phyloP scores from a whole-genome alignment of 30 jellyfish, hydroid and myxozoan genomes.

The Nemopilema nomurai region DNA sequence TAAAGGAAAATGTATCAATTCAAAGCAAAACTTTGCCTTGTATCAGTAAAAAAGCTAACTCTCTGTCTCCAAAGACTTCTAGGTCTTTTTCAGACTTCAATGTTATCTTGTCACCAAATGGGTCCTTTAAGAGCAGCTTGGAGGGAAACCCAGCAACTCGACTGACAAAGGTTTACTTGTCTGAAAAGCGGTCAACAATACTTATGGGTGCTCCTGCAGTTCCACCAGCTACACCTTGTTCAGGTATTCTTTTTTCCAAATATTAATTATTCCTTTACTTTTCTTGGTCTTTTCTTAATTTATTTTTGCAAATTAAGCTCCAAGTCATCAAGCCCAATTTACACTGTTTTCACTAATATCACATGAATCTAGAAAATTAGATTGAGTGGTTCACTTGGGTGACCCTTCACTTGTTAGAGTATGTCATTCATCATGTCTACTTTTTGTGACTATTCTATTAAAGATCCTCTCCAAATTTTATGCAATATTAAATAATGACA shows the following conservation, averaged over 20 bases:
- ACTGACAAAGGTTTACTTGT: constrained; percentile 28
- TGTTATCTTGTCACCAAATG: not conserved
- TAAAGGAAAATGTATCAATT: not conserved
- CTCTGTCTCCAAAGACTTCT: not conserved
- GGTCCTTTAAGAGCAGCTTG: not conserved
- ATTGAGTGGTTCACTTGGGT: too few species aligned
- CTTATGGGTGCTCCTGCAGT: constrained; percentile 68
- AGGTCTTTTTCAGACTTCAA: not conserved
- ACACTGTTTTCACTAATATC: too few species aligned
- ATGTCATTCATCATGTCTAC: too few species aligned
- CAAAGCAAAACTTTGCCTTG: constrained; percentile 41
- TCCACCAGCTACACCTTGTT: constrained; percentile 64
- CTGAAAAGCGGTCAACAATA: constrained; percentile 47
- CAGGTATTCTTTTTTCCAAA: constrained; percentile 4
- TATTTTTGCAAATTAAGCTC: too few species aligned
- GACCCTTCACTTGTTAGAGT: too few species aligned
- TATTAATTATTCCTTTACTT: not conserved
- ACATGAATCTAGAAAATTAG: too few species aligned
- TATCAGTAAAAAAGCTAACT: not conserved
- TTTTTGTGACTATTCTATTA: too few species aligned
- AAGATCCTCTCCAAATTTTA: too few species aligned
- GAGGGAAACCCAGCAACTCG: constrained; percentile 7
- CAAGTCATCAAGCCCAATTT: too few species aligned
- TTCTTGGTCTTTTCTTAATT: too few species aligned
- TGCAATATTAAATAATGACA: too few species aligned